Evolutionary conservation across 2,113 vertebrate species (phyloP).

Genomic region (Thalassarche chlororhynchos): DNA sequence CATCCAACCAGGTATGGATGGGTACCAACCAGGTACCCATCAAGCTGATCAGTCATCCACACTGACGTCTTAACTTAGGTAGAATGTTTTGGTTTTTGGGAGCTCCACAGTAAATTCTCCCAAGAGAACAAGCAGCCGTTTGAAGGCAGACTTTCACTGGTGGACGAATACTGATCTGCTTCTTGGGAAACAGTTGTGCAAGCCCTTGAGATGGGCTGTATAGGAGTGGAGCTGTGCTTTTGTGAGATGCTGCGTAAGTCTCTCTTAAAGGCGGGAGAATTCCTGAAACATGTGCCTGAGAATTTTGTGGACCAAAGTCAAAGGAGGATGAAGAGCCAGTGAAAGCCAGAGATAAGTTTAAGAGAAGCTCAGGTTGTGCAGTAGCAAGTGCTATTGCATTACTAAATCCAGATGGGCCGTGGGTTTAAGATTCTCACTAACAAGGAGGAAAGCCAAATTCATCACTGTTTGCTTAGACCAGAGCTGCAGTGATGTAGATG

Average conservation of each 20-base stretch:
- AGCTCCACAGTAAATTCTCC: background rate
- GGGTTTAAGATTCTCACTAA: background rate
- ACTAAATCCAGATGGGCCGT: background rate
- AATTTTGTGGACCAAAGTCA: background rate
- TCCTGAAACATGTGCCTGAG: background rate
- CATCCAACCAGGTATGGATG: background rate
- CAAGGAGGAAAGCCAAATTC: background rate
- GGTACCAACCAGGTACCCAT: background rate
- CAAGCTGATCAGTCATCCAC: background rate
- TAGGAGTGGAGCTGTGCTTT: background rate
- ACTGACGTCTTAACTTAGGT: background rate
- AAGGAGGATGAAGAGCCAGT: background rate
- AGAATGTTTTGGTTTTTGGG: background rate
- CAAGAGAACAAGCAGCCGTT: background rate
- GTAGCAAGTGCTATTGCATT: rapidly evolving
- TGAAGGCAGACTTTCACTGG: background rate
- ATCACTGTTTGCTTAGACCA: background rate
- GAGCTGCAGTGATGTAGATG: background rate
- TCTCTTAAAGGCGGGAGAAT: background rate
- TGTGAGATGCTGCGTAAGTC: background rate
- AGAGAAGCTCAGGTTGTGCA: background rate
- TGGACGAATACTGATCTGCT: background rate
- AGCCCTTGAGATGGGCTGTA: background rate
- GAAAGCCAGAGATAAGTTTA: background rate
- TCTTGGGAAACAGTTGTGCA: background rate